A percentile compares a stretch with the other conserved stretches of the same genome.
Conservation (phyloP, 2,113 vertebrate genomes). For the Megaleporinus macrocephalus region DNA sequence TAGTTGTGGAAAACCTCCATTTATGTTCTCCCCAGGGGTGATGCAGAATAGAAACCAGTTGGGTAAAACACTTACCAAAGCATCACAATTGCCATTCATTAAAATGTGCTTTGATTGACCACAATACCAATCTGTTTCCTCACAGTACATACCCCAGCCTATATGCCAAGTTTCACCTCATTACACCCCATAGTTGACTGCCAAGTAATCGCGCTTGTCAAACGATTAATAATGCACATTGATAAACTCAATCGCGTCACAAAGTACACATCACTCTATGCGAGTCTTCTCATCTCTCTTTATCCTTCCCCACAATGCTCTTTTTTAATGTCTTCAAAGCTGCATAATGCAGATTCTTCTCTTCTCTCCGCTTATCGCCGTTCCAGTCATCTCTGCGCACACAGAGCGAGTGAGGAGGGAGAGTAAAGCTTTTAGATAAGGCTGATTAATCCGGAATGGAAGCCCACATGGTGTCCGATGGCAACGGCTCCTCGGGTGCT, state of each 20-base stretch:
- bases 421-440: slow-evolving; percentile 42
- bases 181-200: neutral
- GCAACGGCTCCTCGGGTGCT: slow-evolving; percentile 13
- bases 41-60: too few relatives aligned
- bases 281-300: neutral
- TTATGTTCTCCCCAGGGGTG: too few relatives aligned
- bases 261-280: slow-evolving; percentile 28
- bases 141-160: neutral
- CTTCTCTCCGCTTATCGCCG: slow-evolving; percentile 1
- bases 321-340: slow-evolving; percentile 11
- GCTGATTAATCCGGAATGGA: slow-evolving; percentile 54
- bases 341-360: slow-evolving; percentile 14
- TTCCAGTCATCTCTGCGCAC: slow-evolving; percentile 28
- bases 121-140: neutral
- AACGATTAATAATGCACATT: neutral
- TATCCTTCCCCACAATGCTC: slow-evolving; percentile 26
- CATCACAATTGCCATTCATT: too few relatives aligned
- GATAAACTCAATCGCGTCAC: slow-evolving; percentile 5
- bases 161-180: neutral
- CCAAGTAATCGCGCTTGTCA: slow-evolving; percentile 9
- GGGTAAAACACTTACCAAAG: too few relatives aligned
- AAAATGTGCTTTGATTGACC: too few relatives aligned
- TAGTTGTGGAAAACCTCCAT: too few relatives aligned
- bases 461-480: slow-evolving; percentile 45
- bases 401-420: slow-evolving; percentile 12